Evolutionary conservation across 2,113 vertebrate genomes (phyloP), one percentile per base, ranked within the genome.

Genomic region (Phyllostomus discolor): DNA sequence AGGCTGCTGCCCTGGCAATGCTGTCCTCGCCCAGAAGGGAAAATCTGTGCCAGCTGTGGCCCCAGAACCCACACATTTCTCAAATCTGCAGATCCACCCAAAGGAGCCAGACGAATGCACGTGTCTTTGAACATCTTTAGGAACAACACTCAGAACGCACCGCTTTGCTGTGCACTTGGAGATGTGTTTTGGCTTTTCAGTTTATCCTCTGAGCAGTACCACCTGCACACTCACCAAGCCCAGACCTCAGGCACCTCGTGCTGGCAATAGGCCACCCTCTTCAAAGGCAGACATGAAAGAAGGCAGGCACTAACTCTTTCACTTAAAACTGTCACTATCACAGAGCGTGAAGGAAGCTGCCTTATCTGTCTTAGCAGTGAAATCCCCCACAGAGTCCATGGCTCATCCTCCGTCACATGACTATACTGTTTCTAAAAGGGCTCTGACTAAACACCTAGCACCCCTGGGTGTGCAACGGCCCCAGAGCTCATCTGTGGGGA

Each of bases 41-140:
- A 85, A 72, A n/a, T 8, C 52, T 57, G 38, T 0, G 31, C 48
- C 14, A 2, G 38, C 70, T 97, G 3, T 64, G 41, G 48, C 62
- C 62, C 41, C 7, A 6, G 62, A 70, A 69, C 67, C 78, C 50
- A 81, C 7, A 12, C 48, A 80, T 12, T 12, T 38, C 89, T 69
- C 89, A 35, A 94, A 88, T 94, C 79, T 95, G 46, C 92, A 94
- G 93, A 70, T 67, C 93, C 66, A 66, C 22, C 12, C 67, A 62
- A 20, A 75, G 82, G 48, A 80, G 76, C 73, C 82, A 87, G 66
- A 93, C 64, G 46, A 89, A 88, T 62, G 72, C 50, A 43, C 0
- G 0, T 41, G 17, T 16, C 26, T 86, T 67, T 88, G 86, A 95
- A 78, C 19, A 33, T 43, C 89, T 95, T 66, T 52, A 62, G 76